Evolutionary conservation across 2,113 vertebrate genomes (phyloP), one percentile per base, ranked within the genome.

Genomic region (Microtus oregoni): DNA sequence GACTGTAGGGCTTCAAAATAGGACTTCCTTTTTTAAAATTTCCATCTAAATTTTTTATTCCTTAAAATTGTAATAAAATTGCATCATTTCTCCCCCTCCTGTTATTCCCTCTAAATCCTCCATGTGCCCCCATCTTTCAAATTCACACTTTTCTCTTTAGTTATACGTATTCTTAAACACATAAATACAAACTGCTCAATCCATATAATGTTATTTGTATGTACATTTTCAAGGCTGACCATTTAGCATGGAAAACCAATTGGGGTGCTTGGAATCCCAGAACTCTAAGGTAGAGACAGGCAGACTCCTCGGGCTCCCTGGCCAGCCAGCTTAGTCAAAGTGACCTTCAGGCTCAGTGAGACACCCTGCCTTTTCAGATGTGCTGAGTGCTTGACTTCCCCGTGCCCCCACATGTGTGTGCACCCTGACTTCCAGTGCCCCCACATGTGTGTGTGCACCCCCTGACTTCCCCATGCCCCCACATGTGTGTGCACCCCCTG

Each of bases 1-100:
- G 68, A 65, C 11, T 22, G 3, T 1, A 17, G 47, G 35, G 0
- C 0, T 7, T 72, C 14, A 1, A 32, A 68, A 44, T 32, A 20
- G 17, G 28, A 17, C 11, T 70, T 32, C 13, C 6, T 61, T 38
- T 41, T 83, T 83, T 61, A 3, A 76, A 38, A 4, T 26, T 61
- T 26, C 55, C 35, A 28, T 83, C 61, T 86, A 67, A 67, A 47
- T 30, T 30, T 58, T 38, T 44, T 86, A 20, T 47, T 67, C 15
- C 41, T 86, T 58, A 55, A 81, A n/a, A 35, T 79, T 55, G 41
- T 58, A 76, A 44, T 77, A 47, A 17, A 61, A 81, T 81, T 13
- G 24, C 22, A 28, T 41, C 13, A 41, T 83, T 63, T 41, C 24
- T 28, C 24, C 22, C 79, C 55, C 28, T 63, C 58, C 58, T 38